phyloP scores from a whole-genome alignment of 92 coral and sea anemone genomes.

The Ricordea florida region DNA sequence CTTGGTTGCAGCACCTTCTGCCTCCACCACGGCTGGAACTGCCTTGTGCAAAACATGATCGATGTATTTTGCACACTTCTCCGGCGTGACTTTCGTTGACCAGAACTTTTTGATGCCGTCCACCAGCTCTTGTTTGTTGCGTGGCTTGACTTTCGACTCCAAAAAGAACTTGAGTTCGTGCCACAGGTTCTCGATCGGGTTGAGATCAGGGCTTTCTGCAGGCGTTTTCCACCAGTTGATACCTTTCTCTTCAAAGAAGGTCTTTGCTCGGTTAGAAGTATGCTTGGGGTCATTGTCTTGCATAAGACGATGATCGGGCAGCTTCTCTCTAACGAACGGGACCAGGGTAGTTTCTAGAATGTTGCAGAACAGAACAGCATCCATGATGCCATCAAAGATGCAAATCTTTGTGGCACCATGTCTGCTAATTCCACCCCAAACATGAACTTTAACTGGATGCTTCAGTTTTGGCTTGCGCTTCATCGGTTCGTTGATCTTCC shows the following conservation, averaged over 20 bases:
- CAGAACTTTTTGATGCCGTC: slow-evolving; percentile 40
- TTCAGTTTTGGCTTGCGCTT: slow-evolving; percentile 19
- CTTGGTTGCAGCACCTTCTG: slow-evolving; percentile 36
- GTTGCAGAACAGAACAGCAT: slow-evolving; percentile 16
- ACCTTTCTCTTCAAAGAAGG: slow-evolving; percentile 6
- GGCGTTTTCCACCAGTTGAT: slow-evolving; percentile 54
- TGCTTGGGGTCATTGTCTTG: slow-evolving; percentile 46
- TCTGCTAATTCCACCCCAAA: slow-evolving; percentile 50
- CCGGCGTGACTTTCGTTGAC: slow-evolving; percentile 13
- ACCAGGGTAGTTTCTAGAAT: slow-evolving; percentile 13
- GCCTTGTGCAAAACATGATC: slow-evolving; percentile 27
- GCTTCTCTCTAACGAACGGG: slow-evolving; percentile 11
- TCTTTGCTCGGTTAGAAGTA: slow-evolving; percentile 5
- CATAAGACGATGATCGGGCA: background rate
- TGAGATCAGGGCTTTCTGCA: slow-evolving; percentile 48
- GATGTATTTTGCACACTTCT: slow-evolving; percentile 37
- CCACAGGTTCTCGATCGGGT: slow-evolving; percentile 47
- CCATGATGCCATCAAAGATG: slow-evolving; percentile 47
- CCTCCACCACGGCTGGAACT: slow-evolving; percentile 38
- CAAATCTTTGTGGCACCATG: slow-evolving; percentile 25
- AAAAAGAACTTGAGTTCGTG: slow-evolving; percentile 26
- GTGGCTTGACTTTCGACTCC: slow-evolving; percentile 27
- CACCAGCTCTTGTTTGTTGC: slow-evolving; percentile 39
- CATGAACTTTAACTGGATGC: slow-evolving; percentile 33
- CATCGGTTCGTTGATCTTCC: slow-evolving; percentile 21